phyloP scores from a whole-genome alignment of 2,888 invertebrate genomes.

The Scaptomyza caliginosa region DNA sequence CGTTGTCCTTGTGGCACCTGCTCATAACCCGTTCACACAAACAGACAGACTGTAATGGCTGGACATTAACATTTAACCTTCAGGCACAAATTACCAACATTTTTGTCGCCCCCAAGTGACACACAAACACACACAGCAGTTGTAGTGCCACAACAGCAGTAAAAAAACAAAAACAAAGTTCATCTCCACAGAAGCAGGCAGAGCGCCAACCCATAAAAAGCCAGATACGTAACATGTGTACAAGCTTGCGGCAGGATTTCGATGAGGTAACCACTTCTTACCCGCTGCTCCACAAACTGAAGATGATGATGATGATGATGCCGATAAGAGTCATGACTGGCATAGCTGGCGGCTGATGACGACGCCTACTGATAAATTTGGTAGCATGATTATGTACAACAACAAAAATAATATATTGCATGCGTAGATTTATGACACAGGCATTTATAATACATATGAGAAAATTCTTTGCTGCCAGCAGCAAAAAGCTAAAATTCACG shows the following conservation, averaged over 20 bases:
- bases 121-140: slow-evolving; percentile 12
- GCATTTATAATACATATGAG: slow-evolving; percentile 53
- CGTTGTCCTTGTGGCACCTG: slow-evolving; percentile 36
- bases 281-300: not conserved
- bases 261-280: slow-evolving; percentile 2
- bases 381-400: slow-evolving; percentile 66
- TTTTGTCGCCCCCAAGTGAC: slow-evolving; percentile 67
- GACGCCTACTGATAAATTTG: slow-evolving; percentile 56
- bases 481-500: slow-evolving; percentile 14
- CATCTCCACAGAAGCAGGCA: slow-evolving; percentile 28
- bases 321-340: slow-evolving; percentile 48
- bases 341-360: slow-evolving; percentile 29
- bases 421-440: slow-evolving; percentile 74
- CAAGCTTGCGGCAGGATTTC: slow-evolving; percentile 13
- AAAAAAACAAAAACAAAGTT: slow-evolving; percentile 53
- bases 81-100: slow-evolving; percentile 75
- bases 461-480: slow-evolving; percentile 36
- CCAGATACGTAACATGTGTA: slow-evolving; percentile 37
- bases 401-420: slow-evolving; percentile 38
- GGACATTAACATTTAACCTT: slow-evolving; percentile 79
- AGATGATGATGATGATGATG: slow-evolving; percentile 21
- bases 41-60: slow-evolving; percentile 56
- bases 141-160: slow-evolving; percentile 33
- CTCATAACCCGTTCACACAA: slow-evolving; percentile 63
- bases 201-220: slow-evolving; percentile 42